Evolutionary conservation across 2,797 vertebrate genomes (phyloP), one percentile per base, ranked within the genome.

Genomic region (Mycteria americana): DNA sequence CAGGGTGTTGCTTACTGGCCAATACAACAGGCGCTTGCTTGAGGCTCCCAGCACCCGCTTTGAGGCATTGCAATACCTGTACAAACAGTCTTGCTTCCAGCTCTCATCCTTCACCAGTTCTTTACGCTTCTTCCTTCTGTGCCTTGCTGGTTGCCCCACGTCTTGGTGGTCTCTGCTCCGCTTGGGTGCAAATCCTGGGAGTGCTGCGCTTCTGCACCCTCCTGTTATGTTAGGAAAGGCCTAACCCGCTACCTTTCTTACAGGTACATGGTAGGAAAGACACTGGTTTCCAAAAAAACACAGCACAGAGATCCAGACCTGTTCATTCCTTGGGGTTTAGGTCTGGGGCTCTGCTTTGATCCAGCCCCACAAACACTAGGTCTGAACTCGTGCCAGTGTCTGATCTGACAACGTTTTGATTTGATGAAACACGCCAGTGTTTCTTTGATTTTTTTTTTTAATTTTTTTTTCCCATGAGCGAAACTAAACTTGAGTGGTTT

Each of bases 381-480:
- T 95, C 95, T 94, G 89, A 94, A 93, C 76, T 81, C 81, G 28
- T 95, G 95, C 88, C 88, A 94, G 82, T 68, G 79, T 90, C 88
- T 95, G 88, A 93, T 95, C 88, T 93, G 76, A 86, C 45, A 65
- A 25, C 31, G 72, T 91, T 95, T 94, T 85, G 64, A 89, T 92
- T 95, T 95, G 79, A 93, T 88, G 85, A 96, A 91, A 95, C 25
- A 60, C 1, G 7, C 27, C 5, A 46, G 35, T 31, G 27, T 56
- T 83, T 87, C 83, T 93, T 78, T 77, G 41, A 60, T 41, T 23
- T 11, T 30, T n/a, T 57, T 57, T 57, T 57, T n/a, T 15, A 4
- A 6, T 17, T 22, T 45, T 3, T 64, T 27, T 88, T n/a, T 77
- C 3, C 0, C 5, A 11, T 69, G 39, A 74, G 50, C 92, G 75